Conservation (phyloP, 2,888 invertebrate genomes). For the Cheilosia vernalis region DNA sequence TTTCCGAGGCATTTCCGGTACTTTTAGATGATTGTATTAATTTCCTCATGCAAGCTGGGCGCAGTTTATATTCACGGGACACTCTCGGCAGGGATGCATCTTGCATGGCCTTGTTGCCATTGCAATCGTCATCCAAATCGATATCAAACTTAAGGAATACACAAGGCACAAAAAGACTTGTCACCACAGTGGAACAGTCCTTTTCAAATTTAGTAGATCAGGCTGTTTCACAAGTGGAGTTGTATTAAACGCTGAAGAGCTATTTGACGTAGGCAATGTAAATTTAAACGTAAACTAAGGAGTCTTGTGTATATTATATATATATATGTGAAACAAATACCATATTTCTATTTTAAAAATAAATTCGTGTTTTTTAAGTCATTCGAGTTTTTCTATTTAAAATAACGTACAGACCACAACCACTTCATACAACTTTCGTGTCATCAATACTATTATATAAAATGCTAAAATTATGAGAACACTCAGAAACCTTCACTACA, state of each 20-base stretch:
- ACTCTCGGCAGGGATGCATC: constrained; percentile 86
- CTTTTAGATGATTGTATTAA: constrained; percentile 94
- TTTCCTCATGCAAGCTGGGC: constrained; percentile 92
- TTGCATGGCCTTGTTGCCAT: constrained; percentile 81
- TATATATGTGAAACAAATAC: background rate
- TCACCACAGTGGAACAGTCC: constrained; percentile 81
- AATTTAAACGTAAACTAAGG: background rate
- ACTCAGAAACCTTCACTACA: too few species aligned
- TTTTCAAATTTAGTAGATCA: constrained; percentile 84
- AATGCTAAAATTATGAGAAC: too few species aligned
- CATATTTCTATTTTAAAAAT: too few species aligned
- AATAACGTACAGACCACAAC: too few species aligned
- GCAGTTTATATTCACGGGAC: constrained; percentile 93
- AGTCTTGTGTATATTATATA: background rate
- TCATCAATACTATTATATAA: too few species aligned
- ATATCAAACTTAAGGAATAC: constrained; percentile 79
- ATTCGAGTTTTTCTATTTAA: too few species aligned
- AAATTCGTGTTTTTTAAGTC: too few species aligned
- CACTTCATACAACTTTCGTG: too few species aligned
- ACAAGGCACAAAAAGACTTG: constrained; percentile 80
- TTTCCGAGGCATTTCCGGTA: constrained; percentile 96
- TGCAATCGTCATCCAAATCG: constrained; percentile 77
- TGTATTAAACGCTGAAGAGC: constrained; percentile 84
- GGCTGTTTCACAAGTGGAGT: constrained; percentile 87
- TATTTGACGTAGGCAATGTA: background rate